Conservation (phyloP, 1,140 invertebrate genomes). For the Triops cancriformis region DNA sequence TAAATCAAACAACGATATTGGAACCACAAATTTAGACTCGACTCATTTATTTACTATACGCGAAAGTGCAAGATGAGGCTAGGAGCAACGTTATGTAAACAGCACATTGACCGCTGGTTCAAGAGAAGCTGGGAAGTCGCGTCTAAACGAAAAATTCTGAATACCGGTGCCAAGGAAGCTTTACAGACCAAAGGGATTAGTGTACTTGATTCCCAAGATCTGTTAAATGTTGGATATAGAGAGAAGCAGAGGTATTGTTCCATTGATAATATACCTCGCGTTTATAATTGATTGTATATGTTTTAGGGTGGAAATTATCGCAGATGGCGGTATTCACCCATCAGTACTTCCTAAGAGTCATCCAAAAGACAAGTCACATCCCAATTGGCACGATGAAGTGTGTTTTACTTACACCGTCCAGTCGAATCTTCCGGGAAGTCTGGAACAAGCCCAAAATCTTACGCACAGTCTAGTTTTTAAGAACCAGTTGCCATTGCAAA, state of each 20-base stretch:
- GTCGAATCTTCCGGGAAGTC: slow-evolving; percentile 58
- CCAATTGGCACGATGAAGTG: slow-evolving; percentile 51
- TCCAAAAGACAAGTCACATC: slow-evolving; percentile 47
- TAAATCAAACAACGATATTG: neutral
- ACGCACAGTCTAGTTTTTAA: slow-evolving; percentile 62
- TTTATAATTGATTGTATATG: slow-evolving; percentile 17
- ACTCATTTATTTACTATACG: neutral
- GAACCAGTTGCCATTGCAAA: slow-evolving; percentile 47
- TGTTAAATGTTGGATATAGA: slow-evolving; percentile 40
- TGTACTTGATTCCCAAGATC: slow-evolving; percentile 47
- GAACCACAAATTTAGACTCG: neutral
- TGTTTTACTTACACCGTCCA: slow-evolving; percentile 51
- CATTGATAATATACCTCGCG: slow-evolving; percentile 32
- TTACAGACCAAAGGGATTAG: slow-evolving; percentile 46
- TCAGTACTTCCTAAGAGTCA: neutral
- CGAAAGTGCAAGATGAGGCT: slow-evolving; percentile 50
- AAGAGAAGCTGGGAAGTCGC: slow-evolving; percentile 56
- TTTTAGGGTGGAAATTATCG: slow-evolving; percentile 27
- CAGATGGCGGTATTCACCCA: slow-evolving; percentile 21
- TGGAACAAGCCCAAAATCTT: slow-evolving; percentile 59
- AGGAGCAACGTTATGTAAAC: slow-evolving; percentile 48
- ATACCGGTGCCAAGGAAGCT: slow-evolving; percentile 44
- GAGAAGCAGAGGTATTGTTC: neutral
- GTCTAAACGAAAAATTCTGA: slow-evolving; percentile 46
- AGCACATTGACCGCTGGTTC: slow-evolving; percentile 58